Percentiles rank a stretch among this genome's conserved stretches.
phyloP scores from a whole-genome alignment of 2,888 invertebrate genomes.

The Tyria jacobaeae region DNA sequence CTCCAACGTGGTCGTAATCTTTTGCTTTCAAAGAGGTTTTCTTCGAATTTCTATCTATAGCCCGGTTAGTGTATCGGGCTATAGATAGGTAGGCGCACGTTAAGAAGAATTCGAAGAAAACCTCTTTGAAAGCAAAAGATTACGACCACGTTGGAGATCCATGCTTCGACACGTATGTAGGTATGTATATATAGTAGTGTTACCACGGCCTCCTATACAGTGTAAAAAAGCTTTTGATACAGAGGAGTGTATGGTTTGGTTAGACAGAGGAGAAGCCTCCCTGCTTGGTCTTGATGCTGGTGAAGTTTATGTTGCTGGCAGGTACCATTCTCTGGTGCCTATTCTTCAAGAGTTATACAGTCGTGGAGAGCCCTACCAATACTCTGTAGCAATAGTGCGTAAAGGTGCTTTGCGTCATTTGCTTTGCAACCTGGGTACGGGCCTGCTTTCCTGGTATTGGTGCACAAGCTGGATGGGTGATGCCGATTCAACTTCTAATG shows the following conservation, averaged over 20 bases:
- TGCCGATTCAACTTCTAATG: slow-evolving; percentile 95
- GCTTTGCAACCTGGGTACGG: slow-evolving; percentile 87
- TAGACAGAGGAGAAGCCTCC: slow-evolving; percentile 93
- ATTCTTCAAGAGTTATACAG: slow-evolving; percentile 92
- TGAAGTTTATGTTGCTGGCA: slow-evolving; percentile 96
- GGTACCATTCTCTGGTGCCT: slow-evolving; percentile 96
- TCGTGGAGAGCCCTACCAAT: slow-evolving; percentile 87
- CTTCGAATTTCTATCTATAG: no score
- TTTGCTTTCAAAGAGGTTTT: no score
- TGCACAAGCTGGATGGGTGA: slow-evolving; percentile 96
- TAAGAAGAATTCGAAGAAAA: no score
- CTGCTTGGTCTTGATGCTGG: slow-evolving; percentile 97
- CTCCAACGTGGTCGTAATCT: no score
- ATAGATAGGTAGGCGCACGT: no score
- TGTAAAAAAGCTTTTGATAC: slow-evolving; percentile 93
- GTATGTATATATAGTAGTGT: no score
- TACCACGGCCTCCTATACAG: no score
- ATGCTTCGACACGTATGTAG: no score
- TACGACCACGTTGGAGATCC: no score
- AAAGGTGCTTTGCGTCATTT: slow-evolving; percentile 89
- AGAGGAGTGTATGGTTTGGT: slow-evolving; percentile 95
- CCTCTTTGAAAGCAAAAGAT: no score
- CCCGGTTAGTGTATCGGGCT: no score
- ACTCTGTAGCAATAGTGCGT: slow-evolving; percentile 92
- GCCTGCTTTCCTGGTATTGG: slow-evolving; percentile 97